Conservation (phyloP, 2,797 vertebrate species). For the Distichodus sexfasciatus region DNA sequence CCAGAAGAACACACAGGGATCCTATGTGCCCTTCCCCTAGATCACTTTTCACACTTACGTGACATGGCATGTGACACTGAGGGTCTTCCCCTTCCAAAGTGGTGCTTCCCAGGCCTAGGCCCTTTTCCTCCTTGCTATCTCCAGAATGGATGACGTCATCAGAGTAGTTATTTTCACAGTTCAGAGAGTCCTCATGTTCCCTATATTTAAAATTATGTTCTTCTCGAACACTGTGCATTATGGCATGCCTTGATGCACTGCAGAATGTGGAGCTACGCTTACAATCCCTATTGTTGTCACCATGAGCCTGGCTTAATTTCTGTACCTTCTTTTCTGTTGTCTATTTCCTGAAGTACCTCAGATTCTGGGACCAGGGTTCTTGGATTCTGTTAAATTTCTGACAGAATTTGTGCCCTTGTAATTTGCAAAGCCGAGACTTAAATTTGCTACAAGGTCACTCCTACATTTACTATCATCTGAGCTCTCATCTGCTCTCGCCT, state of each 20-base stretch:
- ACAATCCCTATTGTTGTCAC: not conserved
- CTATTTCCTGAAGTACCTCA: not conserved
- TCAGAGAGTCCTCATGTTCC: no score
- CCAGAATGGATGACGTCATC: not conserved
- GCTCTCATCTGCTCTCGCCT: not conserved
- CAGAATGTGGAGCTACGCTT: no score
- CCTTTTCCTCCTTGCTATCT: not conserved
- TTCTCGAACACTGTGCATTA: no score
- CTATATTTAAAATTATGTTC: no score
- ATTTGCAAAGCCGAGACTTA: not conserved
- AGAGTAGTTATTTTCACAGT: not conserved
- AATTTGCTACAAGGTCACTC: not conserved
- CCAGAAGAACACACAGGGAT: slow-evolving; percentile 13
- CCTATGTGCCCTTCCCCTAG: not conserved
- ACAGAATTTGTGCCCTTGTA: not conserved
- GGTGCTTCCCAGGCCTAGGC: not conserved
- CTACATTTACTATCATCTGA: not conserved
- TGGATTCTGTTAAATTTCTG: slow-evolving; percentile 16
- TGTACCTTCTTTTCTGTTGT: not conserved
- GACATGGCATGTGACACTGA: no score
- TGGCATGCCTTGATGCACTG: not conserved
- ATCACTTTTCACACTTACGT: no score
- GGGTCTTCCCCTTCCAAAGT: no score
- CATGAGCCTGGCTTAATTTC: not conserved
- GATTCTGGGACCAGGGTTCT: not conserved